Base-by-base conservation (phyloP, 2,888 invertebrate species). In the Erpobdella octoculata region DNA sequence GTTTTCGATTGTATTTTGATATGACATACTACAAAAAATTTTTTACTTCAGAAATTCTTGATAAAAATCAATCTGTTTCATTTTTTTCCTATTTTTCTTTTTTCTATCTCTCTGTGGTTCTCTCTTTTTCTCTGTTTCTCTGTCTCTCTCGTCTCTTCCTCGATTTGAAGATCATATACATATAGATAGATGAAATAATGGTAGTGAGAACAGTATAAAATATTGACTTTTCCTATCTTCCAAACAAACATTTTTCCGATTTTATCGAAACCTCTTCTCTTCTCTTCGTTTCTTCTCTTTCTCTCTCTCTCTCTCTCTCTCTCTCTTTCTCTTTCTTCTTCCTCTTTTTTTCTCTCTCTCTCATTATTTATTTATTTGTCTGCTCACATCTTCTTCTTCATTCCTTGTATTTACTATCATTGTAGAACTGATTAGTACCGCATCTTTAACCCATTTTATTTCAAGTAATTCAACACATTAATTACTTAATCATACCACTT, bases 221-320 rank as follows among this genome's bases (percentile, higher is more conserved):
- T n/a, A n/a, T n/a, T n/a, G n/a, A n/a, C n/a, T n/a, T n/a, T n/a
- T n/a, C n/a, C n/a, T n/a, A n/a, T n/a, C n/a, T n/a, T n/a, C n/a
- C n/a, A n/a, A n/a, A n/a, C n/a, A n/a, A n/a, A n/a, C n/a, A n/a
- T n/a, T n/a, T n/a, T n/a, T n/a, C n/a, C n/a, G n/a, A n/a, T n/a
- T n/a, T n/a, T n/a, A n/a, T n/a, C n/a, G n/a, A n/a, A n/a, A n/a
- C n/a, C n/a, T n/a, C n/a, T n/a, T n/a, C n/a, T n/a, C n/a, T n/a
- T n/a, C n/a, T n/a, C 21, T 21, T 59, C 25, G 12, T 59, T 59
- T 59, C 12, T 25, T 59, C 21, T 15, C 59, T 59, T 15, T 21
- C 59, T 59, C 59, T 59, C 59, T 21, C 21, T 59, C 59, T 59
- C 12, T 59, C 21, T 59, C 59, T 59, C 59, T 59, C 59, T 21